These are phyloP conservation scores for Patagioenas fasciata DNA, from an alignment of 2,113 vertebrate genomes.

Conservation along the genomic window DNA sequence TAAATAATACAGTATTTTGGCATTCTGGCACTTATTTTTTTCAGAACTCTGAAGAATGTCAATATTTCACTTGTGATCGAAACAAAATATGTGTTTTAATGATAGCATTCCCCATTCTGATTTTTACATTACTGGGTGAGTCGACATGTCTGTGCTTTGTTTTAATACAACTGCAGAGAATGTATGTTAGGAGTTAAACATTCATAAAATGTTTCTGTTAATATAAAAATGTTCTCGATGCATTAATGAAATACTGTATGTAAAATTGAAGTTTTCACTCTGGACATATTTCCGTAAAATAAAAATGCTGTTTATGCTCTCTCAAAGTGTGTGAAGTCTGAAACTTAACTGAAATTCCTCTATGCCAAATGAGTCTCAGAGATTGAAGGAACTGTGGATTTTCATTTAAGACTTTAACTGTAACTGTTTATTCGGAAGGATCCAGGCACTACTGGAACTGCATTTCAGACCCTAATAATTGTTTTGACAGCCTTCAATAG, in stretches of 20 bases:
- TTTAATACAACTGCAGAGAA: neutral
- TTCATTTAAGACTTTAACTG: neutral
- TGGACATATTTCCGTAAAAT: neutral
- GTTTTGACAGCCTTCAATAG: neutral
- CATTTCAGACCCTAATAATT: neutral
- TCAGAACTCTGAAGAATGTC: neutral
- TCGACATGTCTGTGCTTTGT: neutral
- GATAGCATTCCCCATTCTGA: neutral
- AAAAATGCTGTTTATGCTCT: neutral
- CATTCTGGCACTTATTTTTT: neutral
- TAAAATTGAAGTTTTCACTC: neutral
- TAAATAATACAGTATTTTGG: neutral
- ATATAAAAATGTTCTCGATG: neutral
- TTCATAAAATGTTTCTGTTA: neutral
- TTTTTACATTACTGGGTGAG: neutral
- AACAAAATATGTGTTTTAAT: neutral
- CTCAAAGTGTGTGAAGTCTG: neutral
- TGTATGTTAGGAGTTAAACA: neutral
- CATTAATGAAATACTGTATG: neutral
- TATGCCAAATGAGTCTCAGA: neutral
- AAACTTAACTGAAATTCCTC: neutral
- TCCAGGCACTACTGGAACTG: neutral
- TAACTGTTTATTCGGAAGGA: neutral
- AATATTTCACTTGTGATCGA: neutral
- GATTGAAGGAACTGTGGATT: neutral